Evolutionary conservation across 2,797 vertebrate species (phyloP).

Genomic region (Pseudochirops cupreus): DNA sequence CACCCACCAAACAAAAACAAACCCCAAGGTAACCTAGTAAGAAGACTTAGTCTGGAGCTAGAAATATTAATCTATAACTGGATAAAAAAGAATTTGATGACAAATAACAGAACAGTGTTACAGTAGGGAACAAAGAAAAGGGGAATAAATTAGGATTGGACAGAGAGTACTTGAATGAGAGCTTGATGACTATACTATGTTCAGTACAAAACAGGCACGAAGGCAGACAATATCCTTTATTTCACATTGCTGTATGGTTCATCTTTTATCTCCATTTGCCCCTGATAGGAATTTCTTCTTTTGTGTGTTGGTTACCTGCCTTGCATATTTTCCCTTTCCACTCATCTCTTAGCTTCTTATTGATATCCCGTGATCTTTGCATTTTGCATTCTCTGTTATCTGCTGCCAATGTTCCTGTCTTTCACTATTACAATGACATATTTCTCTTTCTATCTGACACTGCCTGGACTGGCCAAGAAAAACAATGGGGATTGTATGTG

Average conservation of each 20-base stretch:
- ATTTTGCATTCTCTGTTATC: not conserved
- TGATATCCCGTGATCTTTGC: conserved; percentile 19
- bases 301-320: not conserved
- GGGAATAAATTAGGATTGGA: not conserved
- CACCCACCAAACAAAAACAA: not conserved
- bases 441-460: conserved; percentile 1
- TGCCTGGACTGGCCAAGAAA: conserved; percentile 32
- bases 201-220: not conserved
- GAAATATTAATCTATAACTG: not conserved
- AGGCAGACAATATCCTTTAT: conserved; percentile 4
- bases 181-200: not conserved
- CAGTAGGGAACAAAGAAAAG: not conserved
- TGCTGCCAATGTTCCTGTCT: conserved; percentile 38
- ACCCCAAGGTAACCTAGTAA: not conserved
- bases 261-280: not conserved
- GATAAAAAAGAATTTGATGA: not conserved
- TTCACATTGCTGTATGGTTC: not conserved
- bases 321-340: conserved; percentile 31
- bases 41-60: not conserved
- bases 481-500: not conserved
- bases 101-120: not conserved
- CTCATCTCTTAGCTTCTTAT: conserved; percentile 43
- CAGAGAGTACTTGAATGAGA: not conserved
- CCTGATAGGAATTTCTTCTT: not conserved
- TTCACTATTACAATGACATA: conserved; percentile 3